Percentiles rank a stretch among this genome's conserved stretches.
These are phyloP conservation scores for Xanthorhoe designata DNA, from an alignment of 2,888 invertebrate species.

Conservation along the genomic window DNA sequence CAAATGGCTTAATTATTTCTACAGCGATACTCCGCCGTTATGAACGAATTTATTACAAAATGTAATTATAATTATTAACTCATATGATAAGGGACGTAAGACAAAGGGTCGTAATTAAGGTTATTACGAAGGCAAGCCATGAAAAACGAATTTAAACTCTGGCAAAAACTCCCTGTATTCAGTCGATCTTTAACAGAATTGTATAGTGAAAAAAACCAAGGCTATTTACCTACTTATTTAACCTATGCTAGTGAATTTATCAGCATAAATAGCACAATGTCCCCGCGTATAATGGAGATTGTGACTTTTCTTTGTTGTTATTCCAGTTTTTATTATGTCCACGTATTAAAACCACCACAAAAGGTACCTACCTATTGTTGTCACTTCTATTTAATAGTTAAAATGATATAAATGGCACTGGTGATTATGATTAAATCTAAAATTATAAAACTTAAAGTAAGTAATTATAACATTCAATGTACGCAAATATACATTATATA, in stretches of 20 bases:
- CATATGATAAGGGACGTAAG: conserved; percentile 51
- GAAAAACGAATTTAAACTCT: conserved; percentile 49
- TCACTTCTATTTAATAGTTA: no score
- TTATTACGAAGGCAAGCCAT: conserved; percentile 59
- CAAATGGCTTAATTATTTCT: conserved; percentile 48
- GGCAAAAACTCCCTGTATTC: conserved; percentile 35
- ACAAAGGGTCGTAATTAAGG: conserved; percentile 48
- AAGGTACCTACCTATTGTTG: no score
- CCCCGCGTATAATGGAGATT: no score
- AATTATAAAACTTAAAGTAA: no score
- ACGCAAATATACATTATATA: no score
- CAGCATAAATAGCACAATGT: no score
- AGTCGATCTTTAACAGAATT: conserved; percentile 1
- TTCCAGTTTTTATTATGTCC: no score
- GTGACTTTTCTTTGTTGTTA: no score
- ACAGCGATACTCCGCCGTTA: conserved; percentile 47
- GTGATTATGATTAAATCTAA: no score
- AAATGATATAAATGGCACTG: no score
- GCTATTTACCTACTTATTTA: neutral
- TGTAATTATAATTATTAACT: conserved; percentile 77
- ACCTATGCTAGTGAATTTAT: neutral
- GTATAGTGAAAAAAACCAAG: neutral
- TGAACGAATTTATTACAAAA: conserved; percentile 73
- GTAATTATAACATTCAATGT: no score
- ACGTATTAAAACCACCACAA: no score